Base-by-base conservation (phyloP, 2,888 invertebrate species). In the Leptarthrus brevirostris region DNA sequence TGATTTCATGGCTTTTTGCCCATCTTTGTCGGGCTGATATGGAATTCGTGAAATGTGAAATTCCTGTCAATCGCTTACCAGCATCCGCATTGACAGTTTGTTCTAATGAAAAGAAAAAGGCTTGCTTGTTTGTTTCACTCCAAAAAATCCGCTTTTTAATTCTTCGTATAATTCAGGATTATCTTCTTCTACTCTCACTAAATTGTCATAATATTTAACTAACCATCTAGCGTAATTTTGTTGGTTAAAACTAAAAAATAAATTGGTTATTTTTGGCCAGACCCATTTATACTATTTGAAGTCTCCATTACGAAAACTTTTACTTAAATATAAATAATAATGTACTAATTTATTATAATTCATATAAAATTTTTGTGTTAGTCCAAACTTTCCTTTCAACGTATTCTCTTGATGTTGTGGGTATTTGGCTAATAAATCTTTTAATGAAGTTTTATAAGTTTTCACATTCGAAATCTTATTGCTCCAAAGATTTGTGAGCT, bases 201-300 rank as follows among this genome's bases (percentile, higher is more conserved):
- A 78, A 76, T 82, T 82, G 36, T 78, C 77, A 30, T 72, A 64
- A 72, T 82, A 82, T 74, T 76, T 77, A 8, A 80, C 78, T 14
- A 79, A 74, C 77, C 80, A 82, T 8, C 80, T 78, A 64, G 81
- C 78, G 77, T 83, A 82, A 74, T 83, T 83, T 73, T 66, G 81
- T 36, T 82, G 81, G 75, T 82, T 82, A 26, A 76, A 77, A 2
- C 74, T 74, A 72, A 83, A 82, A 78, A 82, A 82, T 34, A 82
- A 70, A 77, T 80, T 80, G 1, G 77, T 76, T 1, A 83, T 81
- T 77, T 80, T 80, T 6, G 79, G 77, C 56, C 82, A 72, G 56
- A 79, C 74, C 14, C 76, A 78, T 74, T 76, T 73, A 47, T 70
- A 78, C 54, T 78, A 20, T 40, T 77, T 64, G 72, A 79, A 77